A percentile compares a stretch with the other conserved stretches of the same genome.
phyloP scores from a whole-genome alignment of 2,888 invertebrate species.

The Mythimna ferrago region DNA sequence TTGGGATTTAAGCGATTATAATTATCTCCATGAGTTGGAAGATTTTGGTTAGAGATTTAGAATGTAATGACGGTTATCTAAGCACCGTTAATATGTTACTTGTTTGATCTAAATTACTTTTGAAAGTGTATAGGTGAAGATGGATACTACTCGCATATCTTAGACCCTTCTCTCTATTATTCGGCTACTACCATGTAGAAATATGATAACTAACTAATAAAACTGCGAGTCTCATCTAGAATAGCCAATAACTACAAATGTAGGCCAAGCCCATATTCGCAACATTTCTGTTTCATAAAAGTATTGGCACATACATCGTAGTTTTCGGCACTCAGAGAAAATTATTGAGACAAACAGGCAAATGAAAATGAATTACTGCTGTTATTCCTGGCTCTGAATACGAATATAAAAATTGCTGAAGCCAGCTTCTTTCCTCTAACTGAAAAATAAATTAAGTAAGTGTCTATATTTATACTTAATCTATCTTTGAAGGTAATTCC shows the following conservation, averaged over 20 bases:
- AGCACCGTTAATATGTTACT: neutral
- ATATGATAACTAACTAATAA: neutral
- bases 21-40: neutral
- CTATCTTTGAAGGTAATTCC: neutral
- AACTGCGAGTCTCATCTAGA: neutral
- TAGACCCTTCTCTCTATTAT: neutral
- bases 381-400: slow-evolving; percentile 47
- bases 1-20: slow-evolving; percentile 24
- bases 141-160: neutral
- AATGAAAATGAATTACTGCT: slow-evolving; percentile 47
- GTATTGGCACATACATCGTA: slow-evolving; percentile 32
- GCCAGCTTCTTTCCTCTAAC: neutral
- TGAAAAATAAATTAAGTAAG: slow-evolving; percentile 16
- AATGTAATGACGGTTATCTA: neutral
- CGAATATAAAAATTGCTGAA: slow-evolving; percentile 26
- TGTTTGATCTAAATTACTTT: neutral
- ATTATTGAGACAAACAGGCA: slow-evolving; percentile 39
- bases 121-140: neutral
- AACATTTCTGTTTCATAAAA: slow-evolving; percentile 10
- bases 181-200: neutral
- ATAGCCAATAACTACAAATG: slow-evolving; percentile 13
- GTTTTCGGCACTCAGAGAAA: slow-evolving; percentile 29
- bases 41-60: neutral
- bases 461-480: slow-evolving; percentile 3
- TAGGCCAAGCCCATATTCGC: slow-evolving; percentile 12